These are phyloP conservation scores for Stenurella melanura DNA, from an alignment of 2,888 invertebrate genomes.

Conservation along the genomic window DNA sequence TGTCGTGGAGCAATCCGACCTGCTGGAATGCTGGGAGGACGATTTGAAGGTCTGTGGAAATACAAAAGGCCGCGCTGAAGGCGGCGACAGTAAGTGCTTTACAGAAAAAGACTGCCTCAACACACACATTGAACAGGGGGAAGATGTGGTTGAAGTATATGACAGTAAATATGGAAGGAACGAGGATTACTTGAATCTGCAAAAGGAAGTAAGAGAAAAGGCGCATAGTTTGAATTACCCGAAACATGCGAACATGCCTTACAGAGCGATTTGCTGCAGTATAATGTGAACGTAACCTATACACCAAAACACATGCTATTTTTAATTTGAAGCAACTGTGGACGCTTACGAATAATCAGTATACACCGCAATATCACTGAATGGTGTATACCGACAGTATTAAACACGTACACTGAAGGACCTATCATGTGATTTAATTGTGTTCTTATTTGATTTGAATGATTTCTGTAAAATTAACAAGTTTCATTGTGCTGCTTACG, in stretches of 20 bases:
- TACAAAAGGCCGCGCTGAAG: conserved; percentile 37
- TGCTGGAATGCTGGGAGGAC: conserved; percentile 74
- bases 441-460: background rate
- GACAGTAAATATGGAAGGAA: conserved; percentile 72
- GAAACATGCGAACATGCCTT: conserved; percentile 67
- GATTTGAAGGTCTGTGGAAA: conserved; percentile 48
- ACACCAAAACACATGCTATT: conserved; percentile 13
- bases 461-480: background rate
- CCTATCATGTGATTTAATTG: background rate
- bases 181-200: conserved; percentile 68
- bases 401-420: background rate
- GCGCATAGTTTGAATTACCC: conserved; percentile 54
- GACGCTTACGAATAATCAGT: background rate
- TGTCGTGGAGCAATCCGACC: conserved; percentile 71
- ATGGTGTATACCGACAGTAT: background rate
- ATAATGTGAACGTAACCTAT: conserved; percentile 63
- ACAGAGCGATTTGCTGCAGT: conserved; percentile 71
- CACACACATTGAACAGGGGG: conserved; percentile 54
- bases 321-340: background rate
- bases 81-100: conserved; percentile 13
- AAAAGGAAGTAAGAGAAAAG: conserved; percentile 63
- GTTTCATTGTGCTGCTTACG: background rate
- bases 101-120: conserved; percentile 26
- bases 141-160: conserved; percentile 67
- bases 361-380: background rate